These are phyloP conservation scores for Aldrovandia affinis DNA, from an alignment of 2,797 vertebrate genomes.

Conservation along the genomic window DNA sequence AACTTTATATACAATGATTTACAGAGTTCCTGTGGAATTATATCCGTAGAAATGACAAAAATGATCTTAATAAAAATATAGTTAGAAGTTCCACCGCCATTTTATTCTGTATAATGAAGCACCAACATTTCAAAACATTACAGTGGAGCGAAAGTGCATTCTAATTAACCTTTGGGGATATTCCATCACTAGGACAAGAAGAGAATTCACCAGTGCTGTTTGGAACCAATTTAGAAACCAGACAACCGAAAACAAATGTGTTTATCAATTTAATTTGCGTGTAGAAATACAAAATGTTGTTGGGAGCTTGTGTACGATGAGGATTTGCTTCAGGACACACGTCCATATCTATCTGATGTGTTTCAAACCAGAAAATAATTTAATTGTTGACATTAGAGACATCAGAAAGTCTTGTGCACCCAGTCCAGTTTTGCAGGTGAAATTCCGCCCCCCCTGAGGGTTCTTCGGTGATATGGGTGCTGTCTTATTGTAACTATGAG, in stretches of 20 bases:
- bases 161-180: neutral
- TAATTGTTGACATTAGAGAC: neutral
- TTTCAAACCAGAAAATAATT: neutral
- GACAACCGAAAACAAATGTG: neutral
- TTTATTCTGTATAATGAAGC: neutral
- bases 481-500: slow-evolving; percentile 62
- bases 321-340: neutral
- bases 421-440: neutral
- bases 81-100: neutral
- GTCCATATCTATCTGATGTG: neutral
- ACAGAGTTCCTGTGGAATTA: too few species aligned
- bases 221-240: neutral
- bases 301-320: neutral
- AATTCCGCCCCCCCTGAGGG: neutral
- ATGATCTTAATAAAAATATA: neutral
- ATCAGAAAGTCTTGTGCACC: neutral
- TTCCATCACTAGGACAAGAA: neutral
- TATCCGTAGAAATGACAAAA: neutral
- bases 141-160: neutral
- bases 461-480: slow-evolving; percentile 39
- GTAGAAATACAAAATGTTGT: neutral
- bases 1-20: neutral
- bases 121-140: neutral
- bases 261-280: neutral
- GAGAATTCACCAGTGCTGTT: neutral